phyloP scores from a whole-genome alignment of 2,797 vertebrate species.

The Eulemur albifrons region DNA sequence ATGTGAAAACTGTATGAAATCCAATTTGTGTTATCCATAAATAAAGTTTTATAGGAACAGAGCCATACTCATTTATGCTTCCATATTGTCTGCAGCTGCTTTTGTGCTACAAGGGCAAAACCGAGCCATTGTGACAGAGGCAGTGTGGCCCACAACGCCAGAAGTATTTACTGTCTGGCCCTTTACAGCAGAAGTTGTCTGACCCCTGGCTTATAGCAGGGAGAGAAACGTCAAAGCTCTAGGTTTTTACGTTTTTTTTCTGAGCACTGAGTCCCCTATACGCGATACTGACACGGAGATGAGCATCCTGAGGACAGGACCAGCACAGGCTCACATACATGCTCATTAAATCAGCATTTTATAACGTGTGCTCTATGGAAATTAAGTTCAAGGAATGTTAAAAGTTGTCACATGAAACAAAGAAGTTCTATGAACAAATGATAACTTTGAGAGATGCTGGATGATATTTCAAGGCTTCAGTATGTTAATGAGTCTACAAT shows the following conservation, averaged over 20 bases:
- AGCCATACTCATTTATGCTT: neutral
- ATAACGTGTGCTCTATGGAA: neutral
- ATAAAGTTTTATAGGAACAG: neutral
- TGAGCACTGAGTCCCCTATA: neutral
- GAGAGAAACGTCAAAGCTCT: neutral
- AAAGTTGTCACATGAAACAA: neutral
- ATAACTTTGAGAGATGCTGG: neutral
- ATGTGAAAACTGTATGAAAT: neutral
- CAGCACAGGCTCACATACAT: neutral
- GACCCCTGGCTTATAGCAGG: neutral
- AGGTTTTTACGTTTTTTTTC: neutral
- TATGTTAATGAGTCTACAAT: neutral
- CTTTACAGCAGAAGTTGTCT: neutral
- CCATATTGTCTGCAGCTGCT: neutral
- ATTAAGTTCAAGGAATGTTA: neutral
- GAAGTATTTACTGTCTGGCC: neutral
- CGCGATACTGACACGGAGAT: neutral
- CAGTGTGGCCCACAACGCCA: neutral
- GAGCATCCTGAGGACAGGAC: neutral
- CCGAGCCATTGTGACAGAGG: neutral
- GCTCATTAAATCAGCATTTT: neutral
- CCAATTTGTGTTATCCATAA: neutral
- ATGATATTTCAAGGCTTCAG: neutral
- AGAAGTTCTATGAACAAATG: neutral
- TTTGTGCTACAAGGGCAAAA: neutral